Evolutionary conservation across 2,888 invertebrate species (phyloP).

Genomic region (Cryptus viduatorius): DNA sequence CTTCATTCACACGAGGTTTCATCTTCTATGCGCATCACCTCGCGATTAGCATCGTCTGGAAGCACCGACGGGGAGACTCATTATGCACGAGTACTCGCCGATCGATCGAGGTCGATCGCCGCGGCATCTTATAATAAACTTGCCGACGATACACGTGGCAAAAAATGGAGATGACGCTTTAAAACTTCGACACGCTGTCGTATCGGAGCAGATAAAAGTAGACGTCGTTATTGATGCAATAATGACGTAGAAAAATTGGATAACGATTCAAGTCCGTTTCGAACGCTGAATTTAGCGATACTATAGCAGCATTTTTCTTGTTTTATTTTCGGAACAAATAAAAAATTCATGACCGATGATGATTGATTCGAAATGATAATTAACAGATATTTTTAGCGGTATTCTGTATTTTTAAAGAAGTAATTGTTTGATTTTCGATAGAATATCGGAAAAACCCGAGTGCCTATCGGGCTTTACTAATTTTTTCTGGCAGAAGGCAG

Average conservation of each 20-base stretch:
- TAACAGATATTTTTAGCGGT: too few relatives aligned
- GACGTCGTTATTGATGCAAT: neutral
- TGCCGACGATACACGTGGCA: neutral
- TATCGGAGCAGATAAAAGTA: neutral
- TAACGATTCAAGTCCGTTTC: neutral
- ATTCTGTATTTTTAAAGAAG: too few relatives aligned
- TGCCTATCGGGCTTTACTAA: too few relatives aligned
- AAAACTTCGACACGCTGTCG: neutral
- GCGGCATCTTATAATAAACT: slow-evolving; percentile 28
- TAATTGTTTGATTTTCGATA: too few relatives aligned
- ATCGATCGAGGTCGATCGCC: slow-evolving; percentile 34
- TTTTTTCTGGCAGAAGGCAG: neutral
- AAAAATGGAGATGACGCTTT: neutral
- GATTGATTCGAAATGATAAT: too few relatives aligned
- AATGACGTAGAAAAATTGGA: neutral
- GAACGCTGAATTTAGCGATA: too few relatives aligned
- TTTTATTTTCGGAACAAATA: neutral
- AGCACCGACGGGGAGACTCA: slow-evolving; percentile 7
- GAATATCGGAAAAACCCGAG: too few relatives aligned
- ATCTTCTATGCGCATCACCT: slow-evolving; percentile 42
- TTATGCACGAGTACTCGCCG: slow-evolving; percentile 49
- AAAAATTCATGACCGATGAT: too few relatives aligned
- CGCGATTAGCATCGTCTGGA: slow-evolving; percentile 19
- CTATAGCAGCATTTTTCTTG: neutral
- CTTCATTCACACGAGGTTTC: slow-evolving; percentile 50